Percentiles rank a stretch among this genome's conserved stretches.
Evolutionary conservation across 2,113 vertebrate species (phyloP).

Genomic region (Urocolius indicus): DNA sequence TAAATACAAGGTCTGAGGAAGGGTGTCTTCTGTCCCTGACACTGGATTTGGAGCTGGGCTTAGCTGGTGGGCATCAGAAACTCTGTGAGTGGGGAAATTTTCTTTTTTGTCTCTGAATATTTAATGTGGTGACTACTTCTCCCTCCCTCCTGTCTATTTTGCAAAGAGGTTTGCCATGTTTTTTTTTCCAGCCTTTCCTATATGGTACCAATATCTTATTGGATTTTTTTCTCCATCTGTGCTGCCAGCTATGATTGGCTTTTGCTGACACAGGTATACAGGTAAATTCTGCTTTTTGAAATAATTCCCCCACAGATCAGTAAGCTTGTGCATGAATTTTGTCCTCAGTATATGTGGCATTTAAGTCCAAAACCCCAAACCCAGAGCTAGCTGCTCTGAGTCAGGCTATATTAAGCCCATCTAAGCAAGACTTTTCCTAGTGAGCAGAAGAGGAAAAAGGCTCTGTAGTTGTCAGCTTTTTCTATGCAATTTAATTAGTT

Average conservation of each 20-base stretch:
- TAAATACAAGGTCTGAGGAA: neutral
- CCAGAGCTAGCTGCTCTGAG: neutral
- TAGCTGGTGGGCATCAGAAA: neutral
- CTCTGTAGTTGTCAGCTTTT: conserved; percentile 44
- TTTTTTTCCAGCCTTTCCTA: neutral
- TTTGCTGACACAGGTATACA: neutral
- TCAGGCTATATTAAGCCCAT: neutral
- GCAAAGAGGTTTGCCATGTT: neutral
- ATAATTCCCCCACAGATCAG: neutral
- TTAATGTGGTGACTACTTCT: neutral
- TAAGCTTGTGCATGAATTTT: neutral
- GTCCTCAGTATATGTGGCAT: neutral
- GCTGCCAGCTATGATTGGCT: neutral
- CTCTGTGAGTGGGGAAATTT: neutral
- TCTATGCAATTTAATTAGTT: conserved; percentile 59
- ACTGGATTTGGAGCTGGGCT: neutral
- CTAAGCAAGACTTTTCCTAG: neutral
- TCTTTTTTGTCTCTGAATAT: neutral
- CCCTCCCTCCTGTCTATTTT: neutral
- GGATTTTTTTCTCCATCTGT: neutral
- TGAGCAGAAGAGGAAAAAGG: neutral
- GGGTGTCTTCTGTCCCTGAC: neutral
- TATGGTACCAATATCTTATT: neutral
- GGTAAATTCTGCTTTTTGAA: neutral
- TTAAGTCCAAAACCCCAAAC: neutral